Conservation (phyloP, 2,113 vertebrate genomes). For the Megaleporinus macrocephalus region DNA sequence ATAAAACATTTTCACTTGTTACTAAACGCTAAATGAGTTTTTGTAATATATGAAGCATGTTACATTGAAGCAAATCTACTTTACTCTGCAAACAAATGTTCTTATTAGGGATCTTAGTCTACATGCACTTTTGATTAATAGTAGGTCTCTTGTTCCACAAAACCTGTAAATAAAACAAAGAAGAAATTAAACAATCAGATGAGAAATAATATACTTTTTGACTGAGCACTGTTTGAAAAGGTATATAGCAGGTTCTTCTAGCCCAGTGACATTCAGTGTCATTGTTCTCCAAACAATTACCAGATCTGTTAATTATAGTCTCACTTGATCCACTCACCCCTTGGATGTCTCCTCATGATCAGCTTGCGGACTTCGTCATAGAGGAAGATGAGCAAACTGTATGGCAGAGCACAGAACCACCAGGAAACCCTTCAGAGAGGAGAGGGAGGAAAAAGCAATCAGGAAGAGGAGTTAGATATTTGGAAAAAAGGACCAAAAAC, state of each 20-base stretch:
- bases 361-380: constrained; percentile 82
- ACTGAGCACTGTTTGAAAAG: too few species aligned
- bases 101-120: constrained; percentile 26
- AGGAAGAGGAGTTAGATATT: too few species aligned
- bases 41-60: too few species aligned
- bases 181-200: constrained; percentile 30
- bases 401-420: constrained; percentile 83
- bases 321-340: constrained; percentile 69
- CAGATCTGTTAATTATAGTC: too few species aligned
- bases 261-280: too few species aligned
- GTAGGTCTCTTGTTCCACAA: constrained; percentile 86
- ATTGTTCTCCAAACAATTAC: too few species aligned
- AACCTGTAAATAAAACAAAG: constrained; percentile 77
- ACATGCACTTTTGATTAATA: constrained; percentile 74
- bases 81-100: neutral
- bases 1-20: too few species aligned
- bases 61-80: too few species aligned
- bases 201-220: neutral
- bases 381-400: constrained; percentile 81
- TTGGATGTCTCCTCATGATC: constrained; percentile 75
- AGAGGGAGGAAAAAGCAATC: neutral
- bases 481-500: too few species aligned
- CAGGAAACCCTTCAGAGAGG: constrained; percentile 66
- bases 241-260: too few species aligned
- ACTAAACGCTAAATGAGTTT: too few species aligned